Evolutionary conservation across 2,888 invertebrate genomes (phyloP), one percentile per base, ranked within the genome.

Genomic region (Andrena marginata): DNA sequence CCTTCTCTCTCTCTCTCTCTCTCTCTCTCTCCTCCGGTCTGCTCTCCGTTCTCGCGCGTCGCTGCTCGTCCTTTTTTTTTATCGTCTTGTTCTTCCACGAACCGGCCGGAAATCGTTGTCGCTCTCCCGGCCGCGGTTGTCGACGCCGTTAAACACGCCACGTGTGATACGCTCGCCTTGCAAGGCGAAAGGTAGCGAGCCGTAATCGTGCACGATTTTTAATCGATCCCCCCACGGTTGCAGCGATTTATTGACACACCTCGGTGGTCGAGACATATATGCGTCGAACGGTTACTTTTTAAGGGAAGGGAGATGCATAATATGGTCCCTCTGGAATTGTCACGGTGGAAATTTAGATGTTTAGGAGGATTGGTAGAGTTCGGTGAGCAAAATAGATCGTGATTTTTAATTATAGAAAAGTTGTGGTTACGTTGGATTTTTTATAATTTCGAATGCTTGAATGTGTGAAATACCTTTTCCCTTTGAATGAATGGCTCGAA

Each of bases 91-190:
- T 84, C 85, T 88, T 88, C 87, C 85, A 77, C 80, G 88, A 88
- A 88, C 71, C 83, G 77, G 56, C 88, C 88, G 88, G 88, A 88
- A 88, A 84, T 88, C 67, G 77, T 81, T 82, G 83, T 84, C 82
- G 77, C 85, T 84, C 80, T 78, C 74, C 63, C 73, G 82, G 51
- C 31, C 54, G 69, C 71, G 74, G 68, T 63, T 68, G 64, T 56
- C 73, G 80, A 73, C 80, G 78, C 67, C 78, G 75, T 64, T 84
- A 23, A 82, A 79, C 84, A 56, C 78, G 74, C 85, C 85, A 84
- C 85, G 85, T 76, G 86, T 76, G 67, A 33, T 42, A 63, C 63
- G 33, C 56, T 62, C 42, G 29, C 33, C 13, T 69, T 51, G 29
- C 26, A 31, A 51, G 75, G 35, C 35, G 69, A 70, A 83, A 83